These are phyloP conservation scores for Enteromius unitaeniatus DNA, from an alignment of 2,797 vertebrate species.

Conservation along the genomic window DNA sequence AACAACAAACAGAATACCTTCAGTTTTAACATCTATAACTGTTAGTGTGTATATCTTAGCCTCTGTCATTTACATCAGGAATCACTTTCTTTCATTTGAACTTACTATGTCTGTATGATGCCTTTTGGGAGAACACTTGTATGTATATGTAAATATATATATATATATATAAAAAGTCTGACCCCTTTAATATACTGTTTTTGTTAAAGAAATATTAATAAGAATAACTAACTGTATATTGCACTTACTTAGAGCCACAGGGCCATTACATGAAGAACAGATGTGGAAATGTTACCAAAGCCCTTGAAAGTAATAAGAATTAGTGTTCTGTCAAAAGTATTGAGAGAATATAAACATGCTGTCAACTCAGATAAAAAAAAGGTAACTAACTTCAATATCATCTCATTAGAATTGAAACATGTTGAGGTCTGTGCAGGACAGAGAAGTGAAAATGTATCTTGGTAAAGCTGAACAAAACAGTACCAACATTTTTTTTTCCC, in stretches of 20 bases:
- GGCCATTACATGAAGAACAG: neutral
- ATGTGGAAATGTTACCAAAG: constrained; percentile 17
- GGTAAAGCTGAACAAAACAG: constrained; percentile 45
- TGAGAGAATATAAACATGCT: constrained; percentile 17
- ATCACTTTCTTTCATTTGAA: constrained; percentile 15
- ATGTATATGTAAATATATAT: neutral
- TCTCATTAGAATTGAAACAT: constrained; percentile 8
- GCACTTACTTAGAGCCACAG: constrained; percentile 8
- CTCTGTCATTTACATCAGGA: constrained; percentile 27
- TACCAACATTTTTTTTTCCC: constrained; percentile 46
- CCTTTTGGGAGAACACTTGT: neutral
- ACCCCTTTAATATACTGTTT: constrained; percentile 4
- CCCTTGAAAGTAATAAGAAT: constrained; percentile 16
- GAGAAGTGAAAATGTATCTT: constrained; percentile 18
- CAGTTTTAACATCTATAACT: constrained; percentile 14
- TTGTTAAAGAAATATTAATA: constrained; percentile 14
- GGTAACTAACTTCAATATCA: neutral
- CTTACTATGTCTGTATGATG: neutral
- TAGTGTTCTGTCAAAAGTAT: neutral
- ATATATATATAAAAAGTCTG: neutral
- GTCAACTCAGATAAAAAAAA: neutral
- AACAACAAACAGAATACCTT: constrained; percentile 32
- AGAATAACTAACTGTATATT: constrained; percentile 33
- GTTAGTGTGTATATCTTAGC: constrained; percentile 4
- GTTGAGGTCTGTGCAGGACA: constrained; percentile 29